Base-by-base conservation (phyloP, 2,888 invertebrate genomes). In the Slavum lentiscoides region DNA sequence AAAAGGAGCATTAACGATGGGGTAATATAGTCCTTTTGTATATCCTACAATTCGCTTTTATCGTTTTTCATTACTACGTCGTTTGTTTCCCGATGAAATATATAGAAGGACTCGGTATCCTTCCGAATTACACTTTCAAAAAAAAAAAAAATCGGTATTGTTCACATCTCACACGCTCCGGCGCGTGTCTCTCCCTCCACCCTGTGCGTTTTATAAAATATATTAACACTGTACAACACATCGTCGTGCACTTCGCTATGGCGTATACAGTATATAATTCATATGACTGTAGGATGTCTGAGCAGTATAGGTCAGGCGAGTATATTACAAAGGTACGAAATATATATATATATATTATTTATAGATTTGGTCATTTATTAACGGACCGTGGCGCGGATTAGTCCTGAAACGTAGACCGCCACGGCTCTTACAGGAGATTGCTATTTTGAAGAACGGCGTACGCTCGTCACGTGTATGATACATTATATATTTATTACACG, bases 241-340 rank as follows among this genome's bases (percentile, higher is more conserved):
- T 13, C 15, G 15, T 23, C 23, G 7, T 37, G 17, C 15, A 62
- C 6, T 8, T 43, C 7, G 11, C n/a, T 43, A 67, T 21, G 15
- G 21, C 43, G n/a, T 43, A 43, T 2, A 17, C 21, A 23, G 39
- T 70, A 37, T 70, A 70, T 70, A 39, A 70, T 70, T 70, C 39
- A 59, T 23, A 30, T 4, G 59, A 17, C n/a, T 23, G n/a, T 1
- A 30, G 2, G 3, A 58, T 19, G 39, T 43, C 43, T 43, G 43
- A 11, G 11, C 6, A 43, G 6, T 43, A 43, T 9, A 43, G 30
- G 30, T 30, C 4, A 30, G 30, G 1, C 30, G 4, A 1, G 30
- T 30, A 30, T 30, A 30, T 30, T 30, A 30, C 4, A 30, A 30
- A 30, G 30, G 30, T 30, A 30, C 30, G 30, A 30, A 8, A 11